A percentile compares a stretch with the other conserved stretches of the same genome.
Evolutionary conservation across 2,113 vertebrate genomes (phyloP).

Genomic region (Catharus bicknelli): DNA sequence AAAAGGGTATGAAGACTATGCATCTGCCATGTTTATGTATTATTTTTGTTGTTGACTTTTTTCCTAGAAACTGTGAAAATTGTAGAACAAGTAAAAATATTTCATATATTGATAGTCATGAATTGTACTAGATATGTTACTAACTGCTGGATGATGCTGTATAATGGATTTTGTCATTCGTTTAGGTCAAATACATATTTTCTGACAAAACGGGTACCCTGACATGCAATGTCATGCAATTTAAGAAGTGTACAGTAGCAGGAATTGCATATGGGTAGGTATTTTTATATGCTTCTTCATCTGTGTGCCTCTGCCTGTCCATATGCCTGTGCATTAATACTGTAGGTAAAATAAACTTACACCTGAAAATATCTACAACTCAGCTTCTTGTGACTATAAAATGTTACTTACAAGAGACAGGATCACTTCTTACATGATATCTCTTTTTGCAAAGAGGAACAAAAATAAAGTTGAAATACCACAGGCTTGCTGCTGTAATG

Average conservation of each 20-base stretch:
- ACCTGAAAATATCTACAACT: background rate
- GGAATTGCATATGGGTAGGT: slow-evolving; percentile 95
- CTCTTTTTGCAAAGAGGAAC: background rate
- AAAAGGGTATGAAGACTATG: background rate
- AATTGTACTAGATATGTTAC: background rate
- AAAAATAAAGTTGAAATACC: background rate
- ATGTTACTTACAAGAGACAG: background rate
- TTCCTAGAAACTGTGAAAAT: background rate
- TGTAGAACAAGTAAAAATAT: background rate
- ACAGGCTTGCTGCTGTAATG: background rate
- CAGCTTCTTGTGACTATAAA: background rate
- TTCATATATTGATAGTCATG: background rate
- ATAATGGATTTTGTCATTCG: slow-evolving; percentile 22
- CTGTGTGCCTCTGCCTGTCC: background rate
- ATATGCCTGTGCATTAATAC: background rate
- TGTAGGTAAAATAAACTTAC: background rate
- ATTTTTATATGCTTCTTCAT: background rate
- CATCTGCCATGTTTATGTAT: background rate
- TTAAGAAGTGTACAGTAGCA: slow-evolving; percentile 97
- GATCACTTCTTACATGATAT: background rate
- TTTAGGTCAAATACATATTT: slow-evolving; percentile 98
- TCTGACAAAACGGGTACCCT: slow-evolving; percentile 99
- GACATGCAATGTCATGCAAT: slow-evolving; percentile 98
- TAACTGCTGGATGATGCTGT: background rate
- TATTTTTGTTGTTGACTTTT: background rate